Conservation (phyloP, 2,113 vertebrate genomes). For the Chaetops frenatus region DNA sequence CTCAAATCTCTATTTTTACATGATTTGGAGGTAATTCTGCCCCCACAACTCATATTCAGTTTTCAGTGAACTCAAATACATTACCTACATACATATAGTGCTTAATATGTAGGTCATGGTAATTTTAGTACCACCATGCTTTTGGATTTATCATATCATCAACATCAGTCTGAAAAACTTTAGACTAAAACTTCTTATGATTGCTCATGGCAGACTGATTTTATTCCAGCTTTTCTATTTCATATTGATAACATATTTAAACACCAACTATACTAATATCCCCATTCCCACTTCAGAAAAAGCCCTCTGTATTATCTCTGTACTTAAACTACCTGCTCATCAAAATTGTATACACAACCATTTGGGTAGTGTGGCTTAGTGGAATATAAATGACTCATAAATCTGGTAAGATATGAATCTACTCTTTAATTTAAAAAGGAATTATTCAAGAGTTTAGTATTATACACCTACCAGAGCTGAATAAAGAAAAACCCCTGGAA, state of each 20-base stretch:
- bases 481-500: constrained; percentile 8
- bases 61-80: not conserved
- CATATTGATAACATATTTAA: constrained; percentile 5
- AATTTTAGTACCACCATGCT: not conserved
- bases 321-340: constrained; percentile 44
- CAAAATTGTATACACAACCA: constrained; percentile 35
- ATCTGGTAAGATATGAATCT: constrained; percentile 1
- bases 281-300: constrained; percentile 12
- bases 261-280: constrained; percentile 2
- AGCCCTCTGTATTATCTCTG: not conserved
- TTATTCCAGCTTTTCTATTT: constrained; percentile 15
- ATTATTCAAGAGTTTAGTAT: constrained; percentile 21
- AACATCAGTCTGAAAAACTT: not conserved
- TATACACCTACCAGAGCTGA: not conserved
- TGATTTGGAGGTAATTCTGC: not conserved
- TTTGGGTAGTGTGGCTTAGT: constrained; percentile 5
- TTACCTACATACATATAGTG: not conserved
- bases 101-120: not conserved
- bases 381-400: constrained; percentile 53
- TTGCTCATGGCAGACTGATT: not conserved
- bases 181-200: not conserved
- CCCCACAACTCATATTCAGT: not conserved
- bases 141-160: not conserved
- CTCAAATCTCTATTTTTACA: not conserved
- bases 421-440: constrained; percentile 42